phyloP scores from a whole-genome alignment of 2,113 vertebrate species.

The Speoplatyrhinus poulsoni region DNA sequence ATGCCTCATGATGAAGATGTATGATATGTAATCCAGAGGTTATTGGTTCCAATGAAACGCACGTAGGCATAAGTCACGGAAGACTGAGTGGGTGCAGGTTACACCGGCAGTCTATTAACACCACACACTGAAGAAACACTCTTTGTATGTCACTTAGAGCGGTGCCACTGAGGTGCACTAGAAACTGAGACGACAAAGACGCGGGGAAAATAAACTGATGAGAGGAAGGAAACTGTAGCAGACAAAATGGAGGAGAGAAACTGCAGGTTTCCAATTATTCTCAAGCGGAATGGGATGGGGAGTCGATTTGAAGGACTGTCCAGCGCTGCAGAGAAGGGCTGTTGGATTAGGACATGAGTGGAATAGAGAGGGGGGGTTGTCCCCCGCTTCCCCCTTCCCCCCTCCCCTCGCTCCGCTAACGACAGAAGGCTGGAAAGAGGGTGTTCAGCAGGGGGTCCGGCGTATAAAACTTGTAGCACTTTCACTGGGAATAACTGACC shows the following conservation, averaged over 20 bases:
- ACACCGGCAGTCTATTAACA: conserved; percentile 37
- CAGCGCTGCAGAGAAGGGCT: conserved; percentile 12
- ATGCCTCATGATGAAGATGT: conserved; percentile 56
- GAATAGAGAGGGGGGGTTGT: conserved; percentile 25
- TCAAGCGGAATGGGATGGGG: conserved; percentile 52
- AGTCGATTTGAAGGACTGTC: conserved; percentile 44
- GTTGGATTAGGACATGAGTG: conserved; percentile 61
- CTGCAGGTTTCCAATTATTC: conserved; percentile 57
- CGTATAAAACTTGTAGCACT: conserved; percentile 49
- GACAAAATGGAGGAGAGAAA: conserved; percentile 5
- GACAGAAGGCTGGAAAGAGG: conserved; percentile 57
- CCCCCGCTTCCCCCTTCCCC: conserved; percentile 30
- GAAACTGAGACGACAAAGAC: no score
- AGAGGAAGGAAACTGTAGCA: not conserved
- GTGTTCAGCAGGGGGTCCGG: conserved; percentile 47
- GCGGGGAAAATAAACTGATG: no score
- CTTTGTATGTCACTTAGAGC: no score
- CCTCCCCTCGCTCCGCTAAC: conserved; percentile 56
- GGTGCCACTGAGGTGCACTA: not conserved
- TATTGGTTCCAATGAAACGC: conserved; percentile 64
- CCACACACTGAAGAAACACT: conserved; percentile 23
- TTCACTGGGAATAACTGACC: conserved; percentile 50
- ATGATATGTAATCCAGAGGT: conserved; percentile 65
- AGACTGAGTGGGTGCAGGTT: conserved; percentile 31
- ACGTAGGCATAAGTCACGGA: conserved; percentile 58